These are phyloP conservation scores for Raja brachyura DNA, from an alignment of 2,113 vertebrate species.

Conservation along the genomic window DNA sequence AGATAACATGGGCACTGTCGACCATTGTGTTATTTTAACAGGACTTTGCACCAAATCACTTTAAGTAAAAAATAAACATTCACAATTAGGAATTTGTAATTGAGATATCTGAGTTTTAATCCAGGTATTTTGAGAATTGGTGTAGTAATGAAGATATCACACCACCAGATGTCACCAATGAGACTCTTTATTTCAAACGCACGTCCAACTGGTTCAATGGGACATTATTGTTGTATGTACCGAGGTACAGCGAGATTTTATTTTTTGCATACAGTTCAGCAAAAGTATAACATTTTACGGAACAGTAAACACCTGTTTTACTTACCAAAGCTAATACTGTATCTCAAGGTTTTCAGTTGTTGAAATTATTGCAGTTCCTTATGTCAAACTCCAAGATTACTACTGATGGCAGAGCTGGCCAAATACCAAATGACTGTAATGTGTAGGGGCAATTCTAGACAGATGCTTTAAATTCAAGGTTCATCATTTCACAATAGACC, in stretches of 20 bases:
- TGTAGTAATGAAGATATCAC: not conserved
- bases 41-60: not conserved
- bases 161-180: not conserved
- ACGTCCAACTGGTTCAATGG: too few relatives aligned
- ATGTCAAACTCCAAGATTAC: not conserved
- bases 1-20: not conserved
- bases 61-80: not conserved
- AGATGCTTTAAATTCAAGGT: not conserved
- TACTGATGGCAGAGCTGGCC: not conserved
- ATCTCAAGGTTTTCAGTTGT: not conserved
- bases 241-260: too few relatives aligned
- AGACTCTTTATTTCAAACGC: too few relatives aligned
- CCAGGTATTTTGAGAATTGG: not conserved
- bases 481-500: not conserved
- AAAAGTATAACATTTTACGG: too few relatives aligned
- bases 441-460: not conserved
- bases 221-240: too few relatives aligned
- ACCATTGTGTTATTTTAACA: not conserved
- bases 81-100: not conserved
- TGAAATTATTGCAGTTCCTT: not conserved
- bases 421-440: not conserved
- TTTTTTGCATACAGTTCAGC: too few relatives aligned
- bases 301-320: not conserved
- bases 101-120: not conserved
- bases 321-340: not conserved